Conservation (phyloP, 2,797 vertebrate species). For the Urophycis tenuis region DNA sequence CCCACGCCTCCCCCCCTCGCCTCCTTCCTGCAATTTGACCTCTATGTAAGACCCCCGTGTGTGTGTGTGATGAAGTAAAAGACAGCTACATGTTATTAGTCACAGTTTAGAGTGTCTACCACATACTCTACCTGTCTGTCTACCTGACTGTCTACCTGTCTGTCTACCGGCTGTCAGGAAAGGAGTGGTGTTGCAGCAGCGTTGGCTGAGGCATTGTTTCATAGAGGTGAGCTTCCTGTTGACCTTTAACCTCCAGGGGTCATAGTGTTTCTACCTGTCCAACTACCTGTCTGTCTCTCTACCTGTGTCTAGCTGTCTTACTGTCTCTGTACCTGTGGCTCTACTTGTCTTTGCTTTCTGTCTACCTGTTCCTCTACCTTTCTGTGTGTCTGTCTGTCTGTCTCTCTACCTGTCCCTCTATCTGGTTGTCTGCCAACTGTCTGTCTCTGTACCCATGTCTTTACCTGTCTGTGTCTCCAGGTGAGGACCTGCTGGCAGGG, state of each 20-base stretch:
- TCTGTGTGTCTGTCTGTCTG: not conserved
- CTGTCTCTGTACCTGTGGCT: not conserved
- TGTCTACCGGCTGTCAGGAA: conserved; percentile 73
- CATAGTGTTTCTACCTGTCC: too few relatives aligned
- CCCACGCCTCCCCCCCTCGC: conserved; percentile 80
- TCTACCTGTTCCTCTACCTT: not conserved
- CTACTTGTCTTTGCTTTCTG: not conserved
- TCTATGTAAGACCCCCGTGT: conserved; percentile 81
- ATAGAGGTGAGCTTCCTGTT: conserved; percentile 76
- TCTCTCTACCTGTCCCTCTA: not conserved
- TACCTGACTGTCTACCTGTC: not conserved
- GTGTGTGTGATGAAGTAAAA: not conserved
- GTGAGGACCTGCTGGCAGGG: conserved; percentile 86
- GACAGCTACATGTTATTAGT: not conserved
- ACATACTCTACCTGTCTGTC: not conserved
- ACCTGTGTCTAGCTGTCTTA: not conserved
- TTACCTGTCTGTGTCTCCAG: conserved; percentile 53
- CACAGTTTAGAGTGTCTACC: not conserved
- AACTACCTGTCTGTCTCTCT: not conserved
- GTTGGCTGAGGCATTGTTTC: conserved; percentile 88
- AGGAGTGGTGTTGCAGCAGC: conserved; percentile 90
- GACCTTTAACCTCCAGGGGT: conserved; percentile 2
- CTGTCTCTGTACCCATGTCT: not conserved
- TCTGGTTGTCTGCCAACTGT: not conserved
- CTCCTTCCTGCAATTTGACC: conserved; percentile 85